Conservation (phyloP, 1,140 invertebrate species). For the Colletes latitarsis region DNA sequence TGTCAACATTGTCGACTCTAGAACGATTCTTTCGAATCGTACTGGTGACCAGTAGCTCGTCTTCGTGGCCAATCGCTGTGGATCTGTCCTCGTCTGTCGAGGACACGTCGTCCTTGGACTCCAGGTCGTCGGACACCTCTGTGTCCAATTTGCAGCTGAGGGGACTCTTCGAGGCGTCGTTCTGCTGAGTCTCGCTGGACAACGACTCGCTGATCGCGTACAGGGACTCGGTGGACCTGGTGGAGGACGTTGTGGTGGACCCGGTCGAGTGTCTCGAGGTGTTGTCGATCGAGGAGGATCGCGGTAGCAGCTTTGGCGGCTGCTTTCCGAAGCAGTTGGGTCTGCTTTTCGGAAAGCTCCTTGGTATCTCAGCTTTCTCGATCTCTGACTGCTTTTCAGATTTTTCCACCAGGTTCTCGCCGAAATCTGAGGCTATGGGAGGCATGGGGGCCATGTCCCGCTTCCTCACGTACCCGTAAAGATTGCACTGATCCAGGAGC, state of each 20-base stretch:
- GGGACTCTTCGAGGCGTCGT: slow-evolving; percentile 10
- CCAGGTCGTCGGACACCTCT: slow-evolving; percentile 26
- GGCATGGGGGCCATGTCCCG: slow-evolving; percentile 76
- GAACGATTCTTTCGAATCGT: slow-evolving; percentile 64
- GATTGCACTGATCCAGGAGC: slow-evolving; percentile 26
- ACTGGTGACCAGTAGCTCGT: slow-evolving; percentile 50
- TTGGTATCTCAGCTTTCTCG: not conserved
- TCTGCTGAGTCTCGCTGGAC: slow-evolving; percentile 5
- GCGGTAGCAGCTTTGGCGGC: slow-evolving; percentile 68
- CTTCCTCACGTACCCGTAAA: slow-evolving; percentile 61
- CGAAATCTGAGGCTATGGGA: slow-evolving; percentile 69
- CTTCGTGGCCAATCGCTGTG: slow-evolving; percentile 1
- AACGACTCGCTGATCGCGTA: slow-evolving; percentile 72
- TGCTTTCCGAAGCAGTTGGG: slow-evolving; percentile 69
- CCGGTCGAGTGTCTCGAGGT: slow-evolving; percentile 72
- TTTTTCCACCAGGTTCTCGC: slow-evolving; percentile 22
- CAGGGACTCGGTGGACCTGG: slow-evolving; percentile 74
- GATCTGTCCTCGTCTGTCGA: slow-evolving; percentile 61
- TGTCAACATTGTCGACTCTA: slow-evolving; percentile 55
- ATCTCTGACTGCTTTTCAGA: slow-evolving; percentile 23
- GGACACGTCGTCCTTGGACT: slow-evolving; percentile 53
- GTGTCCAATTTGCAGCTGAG: not conserved
- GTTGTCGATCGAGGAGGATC: slow-evolving; percentile 75
- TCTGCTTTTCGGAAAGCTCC: slow-evolving; percentile 10
- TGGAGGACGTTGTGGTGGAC: slow-evolving; percentile 73